Base-by-base conservation (phyloP, 2,797 vertebrate species). In the Odontamblyopus lacepedii region DNA sequence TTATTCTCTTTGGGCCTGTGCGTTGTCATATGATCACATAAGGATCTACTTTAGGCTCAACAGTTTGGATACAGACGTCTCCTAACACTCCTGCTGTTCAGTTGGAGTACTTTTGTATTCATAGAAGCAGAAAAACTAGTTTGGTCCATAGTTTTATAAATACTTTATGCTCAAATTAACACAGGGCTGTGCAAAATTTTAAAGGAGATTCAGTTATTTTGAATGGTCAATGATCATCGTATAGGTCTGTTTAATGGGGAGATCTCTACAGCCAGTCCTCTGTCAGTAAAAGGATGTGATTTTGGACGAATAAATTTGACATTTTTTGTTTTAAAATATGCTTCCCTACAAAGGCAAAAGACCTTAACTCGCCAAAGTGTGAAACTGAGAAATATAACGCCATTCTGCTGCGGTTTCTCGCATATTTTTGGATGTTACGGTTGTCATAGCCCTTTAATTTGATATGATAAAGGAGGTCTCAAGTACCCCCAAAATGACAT, bases 1-100 rank as follows among this genome's bases (percentile, higher is more conserved):
- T 85, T 83, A 78, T 82, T 66, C 77, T 66, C 77, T 19, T 48
- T 63, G 73, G 78, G 7, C 6, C 35, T 38, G 72, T 60, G 72
- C 75, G 81, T 67, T 51, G 73, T 12, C 4, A 7, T 71, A 30
- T 69, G 72, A 73, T 81, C 71, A 38, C 72, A 78, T 61, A 16
- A 41, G 63, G 35, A 69, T 77, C 32, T 74, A 61, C 74, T 68
- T 73, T 55, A 72, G 70, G 70, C 51, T 4, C 41, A 44, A 13
- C 41, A 41, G 9, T 41, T 41, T 44, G 12, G 41, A 13, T 74
- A 71, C 66, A 53, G 44, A 48, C 32, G 18, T 9, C 13, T 65
- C 2, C 55, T 23, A 72, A 81, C 70, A 71, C 9, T 41, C 27
- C 23, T 67, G 53, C 66, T 67, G 73, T 72, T 18, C 30, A 77